Percentiles rank a stretch among this genome's conserved stretches.
Conservation (phyloP, 2,797 vertebrate genomes). For the Lepus townsendii region DNA sequence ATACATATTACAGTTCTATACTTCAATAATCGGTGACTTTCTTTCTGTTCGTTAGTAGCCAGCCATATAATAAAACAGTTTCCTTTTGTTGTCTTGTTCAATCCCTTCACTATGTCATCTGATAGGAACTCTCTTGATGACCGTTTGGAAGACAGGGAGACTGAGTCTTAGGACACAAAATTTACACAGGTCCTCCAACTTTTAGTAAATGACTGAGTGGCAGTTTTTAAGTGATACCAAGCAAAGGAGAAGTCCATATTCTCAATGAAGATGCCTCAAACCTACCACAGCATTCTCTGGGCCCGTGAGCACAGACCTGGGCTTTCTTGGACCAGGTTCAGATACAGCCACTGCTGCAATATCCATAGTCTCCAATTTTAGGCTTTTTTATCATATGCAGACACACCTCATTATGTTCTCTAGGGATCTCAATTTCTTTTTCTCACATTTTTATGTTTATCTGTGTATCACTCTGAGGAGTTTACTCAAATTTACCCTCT, state of each 20-base stretch:
- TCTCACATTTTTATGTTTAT: not conserved
- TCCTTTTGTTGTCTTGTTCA: not conserved
- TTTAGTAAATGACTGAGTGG: not conserved
- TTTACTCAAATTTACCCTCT: not conserved
- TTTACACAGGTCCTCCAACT: not conserved
- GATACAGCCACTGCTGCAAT: not conserved
- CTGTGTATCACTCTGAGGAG: not conserved
- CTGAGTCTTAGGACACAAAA: not conserved
- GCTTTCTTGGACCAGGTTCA: not conserved
- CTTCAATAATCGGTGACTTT: not conserved
- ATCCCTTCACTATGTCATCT: not conserved
- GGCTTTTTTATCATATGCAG: not conserved
- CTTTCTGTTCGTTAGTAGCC: not conserved
- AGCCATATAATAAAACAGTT: not conserved
- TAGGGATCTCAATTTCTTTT: not conserved
- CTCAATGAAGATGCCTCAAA: not conserved
- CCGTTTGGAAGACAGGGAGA: not conserved
- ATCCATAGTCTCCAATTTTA: not conserved
- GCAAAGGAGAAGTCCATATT: not conserved
- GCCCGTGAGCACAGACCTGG: too few relatives aligned
- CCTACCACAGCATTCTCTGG: fast-evolving
- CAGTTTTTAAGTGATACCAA: not conserved
- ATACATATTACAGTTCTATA: not conserved
- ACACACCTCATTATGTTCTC: not conserved
- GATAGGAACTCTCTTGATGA: not conserved